Evolutionary conservation across 2,888 invertebrate genomes (phyloP).

Genomic region (Muschampia staudingeri): DNA sequence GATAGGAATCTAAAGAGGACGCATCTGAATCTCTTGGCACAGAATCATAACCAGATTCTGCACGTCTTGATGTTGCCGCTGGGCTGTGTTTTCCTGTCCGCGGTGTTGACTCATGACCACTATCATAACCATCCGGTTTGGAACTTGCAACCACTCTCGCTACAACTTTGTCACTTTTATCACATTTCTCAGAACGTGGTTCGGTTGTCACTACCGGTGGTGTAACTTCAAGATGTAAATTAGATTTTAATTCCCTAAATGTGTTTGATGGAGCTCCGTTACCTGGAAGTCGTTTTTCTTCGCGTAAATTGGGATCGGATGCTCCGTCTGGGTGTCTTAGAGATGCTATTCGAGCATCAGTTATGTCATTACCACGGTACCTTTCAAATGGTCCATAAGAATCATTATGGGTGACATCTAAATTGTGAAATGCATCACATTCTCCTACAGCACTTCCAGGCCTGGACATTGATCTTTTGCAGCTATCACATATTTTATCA

Average conservation of each 20-base stretch:
- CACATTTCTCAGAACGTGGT: slow-evolving; percentile 91
- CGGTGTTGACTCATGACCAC: slow-evolving; percentile 96
- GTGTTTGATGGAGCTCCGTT: slow-evolving; percentile 92
- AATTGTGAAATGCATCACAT: slow-evolving; percentile 92
- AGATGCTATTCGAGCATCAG: slow-evolving; percentile 92
- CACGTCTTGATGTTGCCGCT: slow-evolving; percentile 94
- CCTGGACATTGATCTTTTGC: slow-evolving; percentile 93
- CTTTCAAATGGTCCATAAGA: slow-evolving; percentile 92
- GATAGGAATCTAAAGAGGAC: slow-evolving; percentile 96
- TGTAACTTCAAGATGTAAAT: slow-evolving; percentile 86
- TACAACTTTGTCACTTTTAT: slow-evolving; percentile 92
- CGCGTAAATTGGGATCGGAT: slow-evolving; percentile 97
- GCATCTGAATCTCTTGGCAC: slow-evolving; percentile 93
- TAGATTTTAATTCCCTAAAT: slow-evolving; percentile 91
- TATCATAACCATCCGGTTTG: slow-evolving; percentile 95
- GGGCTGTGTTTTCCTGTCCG: slow-evolving; percentile 96
- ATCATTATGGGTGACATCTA: slow-evolving; percentile 89
- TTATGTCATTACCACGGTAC: slow-evolving; percentile 90
- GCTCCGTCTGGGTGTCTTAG: slow-evolving; percentile 98
- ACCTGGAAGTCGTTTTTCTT: slow-evolving; percentile 92
- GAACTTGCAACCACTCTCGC: slow-evolving; percentile 93
- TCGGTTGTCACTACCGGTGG: slow-evolving; percentile 92
- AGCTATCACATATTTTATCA: slow-evolving; percentile 95
- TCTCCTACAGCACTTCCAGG: slow-evolving; percentile 93
- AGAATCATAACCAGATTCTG: slow-evolving; percentile 98